phyloP scores from a whole-genome alignment of 53 echinoderm and acorn worm species.

The Actinopyga echinites region DNA sequence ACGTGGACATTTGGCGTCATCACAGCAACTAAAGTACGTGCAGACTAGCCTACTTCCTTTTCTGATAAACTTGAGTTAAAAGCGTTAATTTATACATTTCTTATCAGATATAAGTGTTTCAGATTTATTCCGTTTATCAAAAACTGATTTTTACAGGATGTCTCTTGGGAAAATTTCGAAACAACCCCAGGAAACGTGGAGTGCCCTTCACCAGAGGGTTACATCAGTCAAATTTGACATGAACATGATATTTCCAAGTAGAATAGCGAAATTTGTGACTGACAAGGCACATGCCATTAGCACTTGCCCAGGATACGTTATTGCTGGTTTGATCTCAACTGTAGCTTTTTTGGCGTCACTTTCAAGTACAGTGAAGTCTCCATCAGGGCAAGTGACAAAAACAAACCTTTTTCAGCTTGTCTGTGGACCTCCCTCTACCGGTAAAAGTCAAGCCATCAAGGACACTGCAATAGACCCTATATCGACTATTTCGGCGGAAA shows the following conservation, averaged over 20 bases:
- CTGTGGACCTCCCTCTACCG: neutral
- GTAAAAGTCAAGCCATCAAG: neutral
- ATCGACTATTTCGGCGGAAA: neutral
- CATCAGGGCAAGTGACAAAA: neutral
- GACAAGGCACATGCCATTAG: neutral
- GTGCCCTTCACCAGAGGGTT: neutral
- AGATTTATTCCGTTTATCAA: neutral
- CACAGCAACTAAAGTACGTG: no score
- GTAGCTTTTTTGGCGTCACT: neutral
- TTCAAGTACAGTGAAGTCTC: neutral
- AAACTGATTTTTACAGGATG: neutral
- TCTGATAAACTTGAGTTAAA: no score
- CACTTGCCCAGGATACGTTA: neutral
- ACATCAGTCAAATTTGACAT: neutral
- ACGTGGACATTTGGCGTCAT: no score
- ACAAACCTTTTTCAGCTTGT: neutral
- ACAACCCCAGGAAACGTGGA: neutral
- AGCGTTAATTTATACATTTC: no score
- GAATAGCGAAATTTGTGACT: neutral
- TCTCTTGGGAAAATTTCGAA: slow-evolving; percentile 2
- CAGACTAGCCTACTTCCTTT: no score
- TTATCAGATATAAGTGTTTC: no score
- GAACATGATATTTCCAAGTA: neutral
- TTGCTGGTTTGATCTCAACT: neutral
- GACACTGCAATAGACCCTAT: slow-evolving; percentile 1